Conservation (phyloP, 2,888 invertebrate genomes). For the Caenorhabditis sp. region DNA sequence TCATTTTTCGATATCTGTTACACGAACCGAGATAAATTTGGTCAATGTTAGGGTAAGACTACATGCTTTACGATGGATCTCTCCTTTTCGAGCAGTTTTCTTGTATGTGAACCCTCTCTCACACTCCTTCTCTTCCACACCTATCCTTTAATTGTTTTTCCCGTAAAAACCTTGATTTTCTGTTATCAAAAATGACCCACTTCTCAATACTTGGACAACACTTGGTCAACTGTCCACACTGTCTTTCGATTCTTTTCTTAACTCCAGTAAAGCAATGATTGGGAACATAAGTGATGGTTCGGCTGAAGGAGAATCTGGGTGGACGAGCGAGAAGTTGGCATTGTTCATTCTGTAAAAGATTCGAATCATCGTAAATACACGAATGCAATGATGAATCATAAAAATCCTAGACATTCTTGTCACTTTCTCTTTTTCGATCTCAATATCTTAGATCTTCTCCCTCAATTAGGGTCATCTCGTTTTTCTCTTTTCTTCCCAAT, state of each 20-base stretch:
- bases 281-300: conserved; percentile 75
- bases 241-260: conserved; percentile 69
- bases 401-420: conserved; percentile 12
- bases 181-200: conserved; percentile 47
- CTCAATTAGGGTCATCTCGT: conserved; percentile 52
- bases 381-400: conserved; percentile 25
- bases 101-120: not conserved
- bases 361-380: not conserved
- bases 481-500: not conserved
- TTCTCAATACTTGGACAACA: conserved; percentile 72
- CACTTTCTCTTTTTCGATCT: conserved; percentile 34
- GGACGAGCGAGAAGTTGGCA: conserved; percentile 52
- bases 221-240: conserved; percentile 71
- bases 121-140: not conserved
- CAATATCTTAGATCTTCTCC: conserved; percentile 40
- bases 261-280: conserved; percentile 77
- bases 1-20: too few relatives aligned
- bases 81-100: not conserved
- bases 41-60: too few relatives aligned
- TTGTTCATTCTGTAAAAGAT: conserved; percentile 46
- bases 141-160: conserved; percentile 5
- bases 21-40: too few relatives aligned
- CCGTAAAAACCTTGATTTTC: not conserved
- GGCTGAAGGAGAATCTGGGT: conserved; percentile 67
- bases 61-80: too few relatives aligned